Conservation (phyloP, 2,113 vertebrate genomes). For the Geococcyx californianus region DNA sequence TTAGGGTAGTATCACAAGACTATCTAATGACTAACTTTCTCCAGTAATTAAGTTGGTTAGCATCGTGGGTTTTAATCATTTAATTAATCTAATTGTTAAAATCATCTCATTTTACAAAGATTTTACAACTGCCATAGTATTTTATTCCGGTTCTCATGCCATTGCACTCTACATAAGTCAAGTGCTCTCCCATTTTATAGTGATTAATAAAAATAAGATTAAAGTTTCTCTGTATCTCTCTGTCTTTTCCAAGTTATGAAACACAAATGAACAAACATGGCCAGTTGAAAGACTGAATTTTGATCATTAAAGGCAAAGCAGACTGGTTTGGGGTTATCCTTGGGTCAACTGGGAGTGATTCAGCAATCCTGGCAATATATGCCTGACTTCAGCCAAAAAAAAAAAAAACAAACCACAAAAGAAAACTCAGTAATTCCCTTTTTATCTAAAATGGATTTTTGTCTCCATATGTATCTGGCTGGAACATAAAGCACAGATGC, state of each 20-base stretch:
- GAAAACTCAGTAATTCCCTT: not conserved
- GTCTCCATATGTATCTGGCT: not conserved
- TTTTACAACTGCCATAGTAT: not conserved
- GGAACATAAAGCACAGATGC: not conserved
- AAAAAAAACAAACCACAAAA: not conserved
- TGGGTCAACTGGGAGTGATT: not conserved
- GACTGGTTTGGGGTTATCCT: not conserved
- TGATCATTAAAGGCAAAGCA: conserved; percentile 10
- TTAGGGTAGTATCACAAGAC: not conserved
- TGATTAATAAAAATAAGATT: not conserved
- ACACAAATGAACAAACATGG: not conserved
- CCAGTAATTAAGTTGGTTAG: not conserved
- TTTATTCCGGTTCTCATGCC: not conserved
- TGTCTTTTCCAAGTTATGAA: not conserved
- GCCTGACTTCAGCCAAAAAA: not conserved
- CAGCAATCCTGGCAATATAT: not conserved
- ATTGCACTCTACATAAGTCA: not conserved
- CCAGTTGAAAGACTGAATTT: not conserved
- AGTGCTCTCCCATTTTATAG: not conserved
- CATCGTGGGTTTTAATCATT: not conserved
- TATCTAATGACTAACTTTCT: not conserved
- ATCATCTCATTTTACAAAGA: not conserved
- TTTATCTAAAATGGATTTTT: not conserved
- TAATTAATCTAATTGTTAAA: not conserved
- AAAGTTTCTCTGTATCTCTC: not conserved